A percentile compares a stretch with the other conserved stretches of the same genome.
These are phyloP conservation scores for Catharus ustulatus DNA, from an alignment of 2,797 vertebrate genomes.

Conservation along the genomic window DNA sequence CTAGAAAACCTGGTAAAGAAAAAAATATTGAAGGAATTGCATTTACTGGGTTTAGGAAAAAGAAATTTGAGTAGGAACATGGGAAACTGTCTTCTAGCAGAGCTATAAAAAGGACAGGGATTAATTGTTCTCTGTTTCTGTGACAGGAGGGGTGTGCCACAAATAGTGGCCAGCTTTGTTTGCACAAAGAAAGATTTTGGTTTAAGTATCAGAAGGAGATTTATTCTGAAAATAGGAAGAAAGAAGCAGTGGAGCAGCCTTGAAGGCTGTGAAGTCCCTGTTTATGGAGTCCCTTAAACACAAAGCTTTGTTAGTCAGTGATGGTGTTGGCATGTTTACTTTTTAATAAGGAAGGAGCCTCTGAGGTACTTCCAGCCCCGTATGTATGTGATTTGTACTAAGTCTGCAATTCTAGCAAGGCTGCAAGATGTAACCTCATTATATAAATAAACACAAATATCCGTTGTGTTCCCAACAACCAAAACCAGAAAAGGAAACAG, in stretches of 20 bases:
- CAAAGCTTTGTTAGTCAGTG: background rate
- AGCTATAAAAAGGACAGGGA: background rate
- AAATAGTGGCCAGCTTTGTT: background rate
- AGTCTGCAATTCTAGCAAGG: background rate
- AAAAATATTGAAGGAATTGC: background rate
- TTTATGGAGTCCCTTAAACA: background rate
- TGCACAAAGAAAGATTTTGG: slow-evolving; percentile 4
- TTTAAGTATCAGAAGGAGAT: slow-evolving; percentile 7
- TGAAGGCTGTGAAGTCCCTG: background rate
- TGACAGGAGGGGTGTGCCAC: background rate
- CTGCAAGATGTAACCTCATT: background rate
- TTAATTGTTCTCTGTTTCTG: slow-evolving; percentile 6
- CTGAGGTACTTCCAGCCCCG: background rate
- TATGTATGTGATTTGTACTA: background rate
- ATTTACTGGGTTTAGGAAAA: background rate
- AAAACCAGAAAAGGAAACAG: background rate
- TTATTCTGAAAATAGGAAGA: slow-evolving; percentile 21
- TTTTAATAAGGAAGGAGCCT: background rate
- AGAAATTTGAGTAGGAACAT: background rate
- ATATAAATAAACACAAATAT: slow-evolving; percentile 3
- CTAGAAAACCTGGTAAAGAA: background rate
- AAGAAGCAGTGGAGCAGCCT: background rate
- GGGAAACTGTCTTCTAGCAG: background rate
- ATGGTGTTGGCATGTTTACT: background rate
- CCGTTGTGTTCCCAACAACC: background rate